A percentile compares a stretch with the other conserved stretches of the same genome.
phyloP scores from a whole-genome alignment of 2,888 invertebrate species.

The Lordiphosa fenestrarum region DNA sequence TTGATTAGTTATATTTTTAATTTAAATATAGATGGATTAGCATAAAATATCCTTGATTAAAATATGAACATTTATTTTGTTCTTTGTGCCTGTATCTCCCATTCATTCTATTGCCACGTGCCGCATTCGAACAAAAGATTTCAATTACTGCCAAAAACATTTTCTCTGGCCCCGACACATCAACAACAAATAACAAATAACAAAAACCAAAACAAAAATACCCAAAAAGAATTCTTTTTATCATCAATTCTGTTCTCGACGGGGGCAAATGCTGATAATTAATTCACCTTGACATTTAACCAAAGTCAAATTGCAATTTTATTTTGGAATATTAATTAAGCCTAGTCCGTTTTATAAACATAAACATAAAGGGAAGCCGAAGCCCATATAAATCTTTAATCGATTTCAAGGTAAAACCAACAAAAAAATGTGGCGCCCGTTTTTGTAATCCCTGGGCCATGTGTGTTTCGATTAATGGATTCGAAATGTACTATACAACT shows the following conservation, averaged over 20 bases:
- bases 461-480: too few species aligned
- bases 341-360: not conserved
- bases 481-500: too few species aligned
- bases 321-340: slow-evolving; percentile 10
- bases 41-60: too few species aligned
- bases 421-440: slow-evolving; percentile 4
- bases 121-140: slow-evolving; percentile 4
- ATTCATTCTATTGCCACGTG: not conserved
- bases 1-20: slow-evolving; percentile 40
- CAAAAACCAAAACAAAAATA: too few species aligned
- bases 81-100: not conserved
- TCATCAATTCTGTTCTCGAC: slow-evolving; percentile 4
- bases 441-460: slow-evolving; percentile 4
- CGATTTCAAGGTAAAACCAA: slow-evolving; percentile 8
- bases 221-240: not conserved
- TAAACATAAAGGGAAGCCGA: not conserved
- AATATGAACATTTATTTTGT: not conserved
- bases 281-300: slow-evolving; percentile 60
- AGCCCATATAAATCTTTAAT: slow-evolving; percentile 1
- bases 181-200: not conserved
- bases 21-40: not conserved
- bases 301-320: slow-evolving; percentile 54
- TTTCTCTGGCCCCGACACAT: slow-evolving; percentile 3
- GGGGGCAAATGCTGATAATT: slow-evolving; percentile 19
- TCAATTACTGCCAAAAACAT: slow-evolving; percentile 10